phyloP scores from a whole-genome alignment of 2,113 vertebrate genomes.

The Pagrus major region DNA sequence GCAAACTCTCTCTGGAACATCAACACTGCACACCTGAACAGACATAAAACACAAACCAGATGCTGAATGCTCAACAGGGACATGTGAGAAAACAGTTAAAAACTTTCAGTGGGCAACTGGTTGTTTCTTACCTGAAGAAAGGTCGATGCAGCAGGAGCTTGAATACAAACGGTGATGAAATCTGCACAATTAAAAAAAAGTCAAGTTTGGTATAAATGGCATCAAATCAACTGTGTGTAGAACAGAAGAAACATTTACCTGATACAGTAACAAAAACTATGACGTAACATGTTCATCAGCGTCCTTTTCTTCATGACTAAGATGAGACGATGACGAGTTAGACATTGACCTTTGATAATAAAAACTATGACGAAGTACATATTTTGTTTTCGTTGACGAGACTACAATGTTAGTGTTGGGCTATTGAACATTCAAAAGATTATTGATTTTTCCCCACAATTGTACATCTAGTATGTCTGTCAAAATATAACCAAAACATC shows the following conservation, averaged over 20 bases:
- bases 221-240: not conserved
- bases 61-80: not conserved
- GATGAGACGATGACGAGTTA: no score
- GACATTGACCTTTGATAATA: no score
- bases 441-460: no score
- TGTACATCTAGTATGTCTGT: no score
- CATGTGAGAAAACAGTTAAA: not conserved
- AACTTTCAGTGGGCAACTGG: not conserved
- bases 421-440: no score
- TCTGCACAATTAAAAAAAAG: constrained; percentile 81
- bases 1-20: constrained; percentile 99
- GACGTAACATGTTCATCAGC: no score
- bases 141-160: constrained; percentile 96
- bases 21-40: constrained; percentile 93
- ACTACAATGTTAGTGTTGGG: no score
- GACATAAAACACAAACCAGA: not conserved
- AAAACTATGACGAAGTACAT: no score
- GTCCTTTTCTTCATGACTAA: no score
- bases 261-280: constrained; percentile 97
- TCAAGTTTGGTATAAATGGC: not conserved
- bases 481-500: no score
- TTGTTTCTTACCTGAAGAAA: constrained; percentile 92
- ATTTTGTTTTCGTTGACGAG: no score
- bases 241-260: constrained; percentile 83
- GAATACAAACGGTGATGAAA: constrained; percentile 98